Evolutionary conservation across 2,113 vertebrate genomes (phyloP).

Genomic region (Ochotona princeps): DNA sequence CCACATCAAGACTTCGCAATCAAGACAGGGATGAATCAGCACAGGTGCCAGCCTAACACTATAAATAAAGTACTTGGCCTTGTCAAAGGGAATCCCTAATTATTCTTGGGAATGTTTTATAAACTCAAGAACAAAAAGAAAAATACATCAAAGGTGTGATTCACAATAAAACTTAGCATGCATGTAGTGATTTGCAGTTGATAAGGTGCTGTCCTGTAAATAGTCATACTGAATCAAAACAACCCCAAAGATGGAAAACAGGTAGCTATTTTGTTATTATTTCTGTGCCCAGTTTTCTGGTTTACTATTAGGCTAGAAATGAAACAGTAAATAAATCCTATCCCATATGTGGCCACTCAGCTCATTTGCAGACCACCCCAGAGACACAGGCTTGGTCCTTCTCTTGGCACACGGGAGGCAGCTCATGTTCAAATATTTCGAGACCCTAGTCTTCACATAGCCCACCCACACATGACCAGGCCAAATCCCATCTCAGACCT

Average conservation of each 20-base stretch:
- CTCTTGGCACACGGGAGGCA: neutral
- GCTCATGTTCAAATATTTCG: neutral
- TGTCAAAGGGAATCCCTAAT: conserved; percentile 44
- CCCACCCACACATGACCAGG: neutral
- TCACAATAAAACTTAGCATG: conserved; percentile 40
- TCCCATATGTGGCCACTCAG: neutral
- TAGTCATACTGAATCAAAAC: neutral
- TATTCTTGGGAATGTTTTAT: neutral
- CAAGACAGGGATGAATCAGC: neutral
- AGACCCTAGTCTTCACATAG: neutral
- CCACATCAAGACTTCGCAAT: conserved; percentile 55
- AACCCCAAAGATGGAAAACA: conserved; percentile 13
- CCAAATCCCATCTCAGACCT: neutral
- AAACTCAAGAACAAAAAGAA: conserved; percentile 16
- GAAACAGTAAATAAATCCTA: conserved; percentile 36
- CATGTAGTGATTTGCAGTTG: neutral
- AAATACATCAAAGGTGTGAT: conserved; percentile 49
- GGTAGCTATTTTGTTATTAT: neutral
- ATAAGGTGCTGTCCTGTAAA: conserved; percentile 42
- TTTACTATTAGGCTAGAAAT: neutral
- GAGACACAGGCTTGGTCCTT: neutral
- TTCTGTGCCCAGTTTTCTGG: neutral
- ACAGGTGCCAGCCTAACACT: conserved; percentile 37
- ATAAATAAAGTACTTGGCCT: conserved; percentile 48
- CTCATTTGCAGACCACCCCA: neutral